These are phyloP conservation scores for Melospiza georgiana DNA, from an alignment of 2,113 vertebrate genomes.

Conservation along the genomic window DNA sequence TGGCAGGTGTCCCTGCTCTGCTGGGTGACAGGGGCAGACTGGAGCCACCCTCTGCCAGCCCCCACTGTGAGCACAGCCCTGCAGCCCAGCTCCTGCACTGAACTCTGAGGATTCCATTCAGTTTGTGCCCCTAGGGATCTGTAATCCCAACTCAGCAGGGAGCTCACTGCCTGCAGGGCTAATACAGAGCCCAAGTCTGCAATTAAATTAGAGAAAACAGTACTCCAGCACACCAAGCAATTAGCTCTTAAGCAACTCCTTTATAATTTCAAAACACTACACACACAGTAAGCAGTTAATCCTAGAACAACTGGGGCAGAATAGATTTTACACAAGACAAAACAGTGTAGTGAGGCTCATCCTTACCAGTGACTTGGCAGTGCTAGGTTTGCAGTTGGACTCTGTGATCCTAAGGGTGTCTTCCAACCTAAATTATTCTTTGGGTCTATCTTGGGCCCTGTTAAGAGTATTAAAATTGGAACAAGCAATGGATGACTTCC, in stretches of 20 bases:
- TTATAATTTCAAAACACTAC: background rate
- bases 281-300: background rate
- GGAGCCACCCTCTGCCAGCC: background rate
- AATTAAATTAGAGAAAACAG: constrained; percentile 28
- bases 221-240: background rate
- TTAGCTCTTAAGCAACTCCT: background rate
- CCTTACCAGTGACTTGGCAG: background rate
- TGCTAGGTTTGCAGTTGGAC: background rate
- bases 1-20: background rate
- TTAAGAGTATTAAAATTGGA: background rate
- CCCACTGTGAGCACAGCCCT: background rate
- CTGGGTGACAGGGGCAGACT: background rate
- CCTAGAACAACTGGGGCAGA: background rate
- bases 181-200: background rate
- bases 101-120: background rate
- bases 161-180: background rate
- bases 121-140: background rate
- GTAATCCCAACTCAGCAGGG: background rate
- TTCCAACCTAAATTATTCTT: background rate
- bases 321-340: background rate
- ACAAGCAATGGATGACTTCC: background rate
- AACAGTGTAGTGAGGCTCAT: background rate
- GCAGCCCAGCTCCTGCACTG: background rate
- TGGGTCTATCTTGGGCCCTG: background rate
- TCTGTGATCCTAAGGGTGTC: background rate